phyloP scores from a whole-genome alignment of 2,113 vertebrate species.

The Stomatorhinus ivindoensis region DNA sequence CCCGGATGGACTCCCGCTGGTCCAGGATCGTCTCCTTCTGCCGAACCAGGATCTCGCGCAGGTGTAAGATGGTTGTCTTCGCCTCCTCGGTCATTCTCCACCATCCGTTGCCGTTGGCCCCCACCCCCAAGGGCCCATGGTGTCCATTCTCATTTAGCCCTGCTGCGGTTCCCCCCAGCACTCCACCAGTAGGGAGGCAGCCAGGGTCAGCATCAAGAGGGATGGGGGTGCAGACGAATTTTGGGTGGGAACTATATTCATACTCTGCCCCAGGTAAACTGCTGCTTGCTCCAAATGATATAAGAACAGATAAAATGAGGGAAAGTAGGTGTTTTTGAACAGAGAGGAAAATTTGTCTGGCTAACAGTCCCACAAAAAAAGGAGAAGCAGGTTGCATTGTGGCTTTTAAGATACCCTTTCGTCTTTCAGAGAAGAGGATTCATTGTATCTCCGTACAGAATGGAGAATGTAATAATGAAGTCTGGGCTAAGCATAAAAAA shows the following conservation, averaged over 20 bases:
- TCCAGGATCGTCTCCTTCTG: conserved; percentile 74
- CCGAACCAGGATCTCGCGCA: conserved; percentile 67
- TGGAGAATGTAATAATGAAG: neutral
- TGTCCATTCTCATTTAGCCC: conserved; percentile 33
- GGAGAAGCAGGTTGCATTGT: neutral
- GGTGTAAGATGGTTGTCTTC: conserved; percentile 65
- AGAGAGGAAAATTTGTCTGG: conserved; percentile 21
- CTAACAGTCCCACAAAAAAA: conserved; percentile 20
- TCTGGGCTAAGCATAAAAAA: neutral
- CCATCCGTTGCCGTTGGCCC: conserved; percentile 42
- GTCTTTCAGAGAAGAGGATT: neutral
- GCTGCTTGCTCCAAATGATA: conserved; percentile 19
- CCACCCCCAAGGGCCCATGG: conserved; percentile 32
- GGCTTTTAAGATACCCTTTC: neutral
- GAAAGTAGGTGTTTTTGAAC: neutral
- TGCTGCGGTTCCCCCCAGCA: conserved; percentile 28
- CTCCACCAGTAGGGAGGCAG: conserved; percentile 49
- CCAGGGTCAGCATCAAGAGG: conserved; percentile 60
- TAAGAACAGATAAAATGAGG: conserved; percentile 29
- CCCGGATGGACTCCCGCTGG: conserved; percentile 68
- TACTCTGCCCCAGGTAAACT: conserved; percentile 40
- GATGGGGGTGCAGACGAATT: conserved; percentile 67
- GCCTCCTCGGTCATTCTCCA: conserved; percentile 66
- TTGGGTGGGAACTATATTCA: conserved; percentile 47
- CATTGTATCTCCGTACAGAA: neutral